These are phyloP conservation scores for Listronotus bonariensis DNA, from an alignment of 1,140 invertebrate species.

Conservation along the genomic window DNA sequence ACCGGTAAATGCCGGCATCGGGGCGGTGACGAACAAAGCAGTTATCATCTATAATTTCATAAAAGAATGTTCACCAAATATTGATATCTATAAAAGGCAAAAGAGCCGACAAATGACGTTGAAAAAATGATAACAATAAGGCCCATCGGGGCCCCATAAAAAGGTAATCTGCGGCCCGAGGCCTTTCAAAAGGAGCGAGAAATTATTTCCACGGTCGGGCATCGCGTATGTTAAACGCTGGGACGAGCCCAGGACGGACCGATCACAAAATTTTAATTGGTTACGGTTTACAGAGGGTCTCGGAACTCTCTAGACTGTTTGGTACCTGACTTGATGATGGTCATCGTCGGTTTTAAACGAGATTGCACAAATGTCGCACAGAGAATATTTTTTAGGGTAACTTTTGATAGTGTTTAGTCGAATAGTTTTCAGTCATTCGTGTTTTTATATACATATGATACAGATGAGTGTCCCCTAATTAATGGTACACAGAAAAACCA, in stretches of 20 bases:
- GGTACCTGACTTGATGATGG: slow-evolving; percentile 27
- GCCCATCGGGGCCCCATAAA: slow-evolving; percentile 36
- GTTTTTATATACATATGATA: too few relatives aligned
- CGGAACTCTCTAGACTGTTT: slow-evolving; percentile 28
- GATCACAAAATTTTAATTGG: slow-evolving; percentile 48
- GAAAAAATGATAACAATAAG: slow-evolving; percentile 37
- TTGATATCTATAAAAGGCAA: slow-evolving; percentile 26
- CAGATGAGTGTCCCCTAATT: too few relatives aligned
- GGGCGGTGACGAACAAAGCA: slow-evolving; percentile 4
- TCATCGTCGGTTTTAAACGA: too few relatives aligned
- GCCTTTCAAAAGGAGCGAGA: slow-evolving; percentile 41
- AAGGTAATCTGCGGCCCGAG: slow-evolving; percentile 41
- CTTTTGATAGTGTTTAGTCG: too few relatives aligned
- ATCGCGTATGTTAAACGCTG: slow-evolving; percentile 41
- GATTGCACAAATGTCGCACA: too few relatives aligned
- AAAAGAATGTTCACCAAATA: slow-evolving; percentile 31
- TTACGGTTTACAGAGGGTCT: slow-evolving; percentile 34
- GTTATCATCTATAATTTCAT: slow-evolving; percentile 1
- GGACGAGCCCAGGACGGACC: slow-evolving; percentile 24
- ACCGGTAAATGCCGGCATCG: too few relatives aligned
- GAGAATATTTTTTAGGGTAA: too few relatives aligned
- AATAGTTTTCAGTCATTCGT: too few relatives aligned
- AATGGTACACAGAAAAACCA: too few relatives aligned
- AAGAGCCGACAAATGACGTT: slow-evolving; percentile 29
- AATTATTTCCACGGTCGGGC: slow-evolving; percentile 34